These are phyloP conservation scores for Trachemys scripta DNA, from an alignment of 2,113 vertebrate genomes.

Conservation along the genomic window DNA sequence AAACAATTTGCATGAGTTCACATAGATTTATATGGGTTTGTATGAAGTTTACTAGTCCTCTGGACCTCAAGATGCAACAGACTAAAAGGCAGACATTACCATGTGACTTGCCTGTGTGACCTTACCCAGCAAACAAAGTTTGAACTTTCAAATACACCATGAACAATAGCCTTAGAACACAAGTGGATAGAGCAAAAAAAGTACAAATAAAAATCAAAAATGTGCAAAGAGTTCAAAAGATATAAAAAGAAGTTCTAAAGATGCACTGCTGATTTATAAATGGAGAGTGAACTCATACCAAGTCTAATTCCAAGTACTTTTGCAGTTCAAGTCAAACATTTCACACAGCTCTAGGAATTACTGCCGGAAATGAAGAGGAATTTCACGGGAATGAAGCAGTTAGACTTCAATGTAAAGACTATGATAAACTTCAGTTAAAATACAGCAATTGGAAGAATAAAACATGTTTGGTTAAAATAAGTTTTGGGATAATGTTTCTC, in stretches of 20 bases:
- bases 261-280: conserved; percentile 45
- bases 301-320: conserved; percentile 49
- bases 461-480: not conserved
- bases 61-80: conserved; percentile 1
- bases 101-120: not conserved
- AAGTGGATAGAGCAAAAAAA: not conserved
- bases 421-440: conserved; percentile 47
- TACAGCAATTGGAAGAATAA: conserved; percentile 17
- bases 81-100: not conserved
- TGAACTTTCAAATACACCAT: not conserved
- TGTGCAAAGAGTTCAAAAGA: conserved; percentile 30
- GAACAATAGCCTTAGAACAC: not conserved
- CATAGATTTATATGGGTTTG: not conserved
- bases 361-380: not conserved
- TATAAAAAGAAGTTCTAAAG: not conserved
- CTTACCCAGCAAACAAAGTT: not conserved
- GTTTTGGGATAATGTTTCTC: not conserved
- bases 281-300: conserved; percentile 43
- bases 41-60: not conserved
- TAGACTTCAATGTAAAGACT: conserved; percentile 29
- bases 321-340: conserved; percentile 60
- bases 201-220: not conserved
- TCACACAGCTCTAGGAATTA: conserved; percentile 31
- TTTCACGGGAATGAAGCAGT: not conserved
- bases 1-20: not conserved